These are phyloP conservation scores for Sarotherodon lohbergeri DNA, from an alignment of 2,113 vertebrate species.

Conservation along the genomic window DNA sequence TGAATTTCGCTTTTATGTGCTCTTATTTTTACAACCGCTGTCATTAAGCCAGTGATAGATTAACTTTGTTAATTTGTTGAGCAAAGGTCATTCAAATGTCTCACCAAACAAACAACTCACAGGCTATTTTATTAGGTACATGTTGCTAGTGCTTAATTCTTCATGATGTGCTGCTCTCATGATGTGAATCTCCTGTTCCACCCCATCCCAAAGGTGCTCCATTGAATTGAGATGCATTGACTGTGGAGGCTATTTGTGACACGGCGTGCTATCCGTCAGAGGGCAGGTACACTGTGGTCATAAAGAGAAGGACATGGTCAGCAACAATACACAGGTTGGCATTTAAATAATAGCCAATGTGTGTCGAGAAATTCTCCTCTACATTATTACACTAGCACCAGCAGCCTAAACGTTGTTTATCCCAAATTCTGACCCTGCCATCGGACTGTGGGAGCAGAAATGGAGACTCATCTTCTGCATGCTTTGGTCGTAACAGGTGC, in stretches of 20 bases:
- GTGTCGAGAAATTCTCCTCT: background rate
- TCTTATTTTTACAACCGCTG: background rate
- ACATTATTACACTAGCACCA: background rate
- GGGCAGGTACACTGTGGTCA: no score
- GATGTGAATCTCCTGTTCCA: background rate
- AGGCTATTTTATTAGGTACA: background rate
- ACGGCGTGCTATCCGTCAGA: background rate
- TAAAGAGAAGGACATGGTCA: no score
- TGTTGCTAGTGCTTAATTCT: background rate
- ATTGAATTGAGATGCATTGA: background rate
- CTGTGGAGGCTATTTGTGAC: background rate
- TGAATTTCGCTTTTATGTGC: background rate
- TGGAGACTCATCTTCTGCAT: background rate
- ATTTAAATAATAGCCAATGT: background rate
- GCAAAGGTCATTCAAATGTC: conserved; percentile 15
- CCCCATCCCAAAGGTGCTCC: background rate
- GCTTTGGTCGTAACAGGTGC: rapidly evolving
- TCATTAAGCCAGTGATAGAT: conserved; percentile 15
- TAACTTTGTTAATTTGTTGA: background rate
- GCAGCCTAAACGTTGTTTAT: background rate
- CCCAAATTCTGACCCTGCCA: background rate
- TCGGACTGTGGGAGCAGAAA: background rate
- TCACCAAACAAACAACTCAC: background rate
- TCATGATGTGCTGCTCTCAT: background rate
- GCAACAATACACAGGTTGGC: background rate